A percentile compares a stretch with the other conserved stretches of the same genome.
phyloP scores from a whole-genome alignment of 1,140 invertebrate genomes.

The Drosophila rhopaloa region DNA sequence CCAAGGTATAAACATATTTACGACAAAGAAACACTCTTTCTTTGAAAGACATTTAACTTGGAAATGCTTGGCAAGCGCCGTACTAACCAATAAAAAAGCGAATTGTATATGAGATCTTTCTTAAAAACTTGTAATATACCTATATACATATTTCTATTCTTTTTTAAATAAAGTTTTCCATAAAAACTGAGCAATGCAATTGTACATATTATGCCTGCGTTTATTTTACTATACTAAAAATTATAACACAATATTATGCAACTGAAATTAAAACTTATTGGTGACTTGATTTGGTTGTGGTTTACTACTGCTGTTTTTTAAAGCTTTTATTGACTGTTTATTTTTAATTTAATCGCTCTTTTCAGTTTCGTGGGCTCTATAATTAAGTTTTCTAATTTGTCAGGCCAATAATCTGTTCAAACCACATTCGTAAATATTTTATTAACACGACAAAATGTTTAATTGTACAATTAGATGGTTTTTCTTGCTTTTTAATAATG shows the following conservation, averaged over 20 bases:
- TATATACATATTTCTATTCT: slow-evolving; percentile 65
- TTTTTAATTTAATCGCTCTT: slow-evolving; percentile 27
- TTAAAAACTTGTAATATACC: slow-evolving; percentile 73
- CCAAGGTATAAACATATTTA: slow-evolving; percentile 59
- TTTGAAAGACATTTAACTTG: slow-evolving; percentile 49
- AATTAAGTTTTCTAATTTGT: slow-evolving; percentile 77
- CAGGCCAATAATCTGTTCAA: slow-evolving; percentile 61
- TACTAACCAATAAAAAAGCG: slow-evolving; percentile 60
- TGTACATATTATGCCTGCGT: slow-evolving; percentile 60
- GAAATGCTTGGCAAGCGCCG: slow-evolving; percentile 57
- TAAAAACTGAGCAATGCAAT: slow-evolving; percentile 45
- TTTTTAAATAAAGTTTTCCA: slow-evolving; percentile 75
- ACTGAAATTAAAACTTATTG: slow-evolving; percentile 28
- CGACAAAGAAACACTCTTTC: slow-evolving; percentile 12
- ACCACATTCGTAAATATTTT: slow-evolving; percentile 77
- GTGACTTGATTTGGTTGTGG: slow-evolving; percentile 49
- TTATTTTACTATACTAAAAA: slow-evolving; percentile 24
- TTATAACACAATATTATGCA: slow-evolving; percentile 4
- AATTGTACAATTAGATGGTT: slow-evolving; percentile 73
- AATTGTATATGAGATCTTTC: slow-evolving; percentile 64
- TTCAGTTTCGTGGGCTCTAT: slow-evolving; percentile 29
- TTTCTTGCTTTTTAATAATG: slow-evolving; percentile 23
- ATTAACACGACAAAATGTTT: slow-evolving; percentile 78
- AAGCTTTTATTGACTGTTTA: slow-evolving; percentile 19
- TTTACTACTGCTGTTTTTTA: slow-evolving; percentile 28